A percentile compares a stretch with the other conserved stretches of the same genome.
phyloP scores from a whole-genome alignment of 2,888 invertebrate genomes.

The Serripes groenlandicus region DNA sequence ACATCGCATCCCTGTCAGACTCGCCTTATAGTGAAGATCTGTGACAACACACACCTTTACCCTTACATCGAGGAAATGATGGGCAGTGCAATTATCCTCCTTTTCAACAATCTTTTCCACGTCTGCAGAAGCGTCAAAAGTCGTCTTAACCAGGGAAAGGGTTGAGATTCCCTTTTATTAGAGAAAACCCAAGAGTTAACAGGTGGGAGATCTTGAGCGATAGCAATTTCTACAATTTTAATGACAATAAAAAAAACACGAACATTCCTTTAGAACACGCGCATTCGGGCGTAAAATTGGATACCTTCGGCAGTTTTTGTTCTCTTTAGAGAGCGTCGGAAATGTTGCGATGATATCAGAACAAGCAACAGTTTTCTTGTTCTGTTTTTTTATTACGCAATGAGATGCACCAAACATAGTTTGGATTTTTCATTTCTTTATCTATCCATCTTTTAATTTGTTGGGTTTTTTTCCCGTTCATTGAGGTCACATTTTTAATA shows the following conservation, averaged over 20 bases:
- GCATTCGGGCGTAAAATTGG: slow-evolving; percentile 20
- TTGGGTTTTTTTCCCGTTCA: too few relatives aligned
- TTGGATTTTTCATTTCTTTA: too few relatives aligned
- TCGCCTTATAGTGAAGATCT: too few relatives aligned
- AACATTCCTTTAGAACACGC: slow-evolving; percentile 17
- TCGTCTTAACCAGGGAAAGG: too few relatives aligned
- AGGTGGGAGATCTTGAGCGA: slow-evolving; percentile 7
- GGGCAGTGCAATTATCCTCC: not conserved
- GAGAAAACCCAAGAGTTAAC: not conserved
- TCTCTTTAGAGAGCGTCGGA: not conserved
- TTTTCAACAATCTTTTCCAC: not conserved
- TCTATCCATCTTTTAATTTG: too few relatives aligned
- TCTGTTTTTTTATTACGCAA: too few relatives aligned
- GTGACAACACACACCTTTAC: too few relatives aligned
- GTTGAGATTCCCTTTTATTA: too few relatives aligned
- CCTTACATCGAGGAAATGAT: not conserved
- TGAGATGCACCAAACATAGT: too few relatives aligned
- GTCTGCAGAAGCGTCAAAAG: not conserved
- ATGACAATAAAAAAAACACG: slow-evolving; percentile 15
- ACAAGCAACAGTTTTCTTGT: too few relatives aligned
- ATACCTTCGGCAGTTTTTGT: slow-evolving; percentile 9
- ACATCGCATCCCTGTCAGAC: too few relatives aligned
- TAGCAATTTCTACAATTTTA: slow-evolving; percentile 14
- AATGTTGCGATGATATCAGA: slow-evolving; percentile 5
- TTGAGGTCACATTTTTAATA: too few relatives aligned